These are phyloP conservation scores for Dastarcus helophoroides DNA, from an alignment of 2,888 invertebrate genomes.

Conservation along the genomic window DNA sequence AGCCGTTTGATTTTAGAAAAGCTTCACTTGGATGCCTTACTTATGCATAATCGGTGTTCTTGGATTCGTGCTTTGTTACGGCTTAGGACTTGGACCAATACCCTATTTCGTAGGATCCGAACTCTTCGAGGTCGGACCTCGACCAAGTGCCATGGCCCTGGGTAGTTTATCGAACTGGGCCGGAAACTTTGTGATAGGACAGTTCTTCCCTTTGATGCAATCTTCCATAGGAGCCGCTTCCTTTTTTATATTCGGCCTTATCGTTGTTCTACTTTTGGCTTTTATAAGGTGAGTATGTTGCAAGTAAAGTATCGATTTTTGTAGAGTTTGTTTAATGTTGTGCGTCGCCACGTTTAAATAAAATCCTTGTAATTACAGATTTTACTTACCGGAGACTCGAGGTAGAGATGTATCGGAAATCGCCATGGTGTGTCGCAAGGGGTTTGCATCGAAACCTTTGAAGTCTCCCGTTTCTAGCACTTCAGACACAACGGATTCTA, in stretches of 20 bases:
- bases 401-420: conserved; percentile 56
- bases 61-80: conserved; percentile 67
- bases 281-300: conserved; percentile 50
- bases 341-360: conserved; percentile 3
- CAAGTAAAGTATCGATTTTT: conserved; percentile 5
- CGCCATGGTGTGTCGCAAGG: conserved; percentile 48
- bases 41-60: conserved; percentile 60
- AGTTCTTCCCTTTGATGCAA: conserved; percentile 59
- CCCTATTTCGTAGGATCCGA: conserved; percentile 82
- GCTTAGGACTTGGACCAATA: conserved; percentile 76
- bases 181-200: conserved; percentile 77
- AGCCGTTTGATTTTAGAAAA: conserved; percentile 39
- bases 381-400: conserved; percentile 65
- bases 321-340: conserved; percentile 3
- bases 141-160: conserved; percentile 77
- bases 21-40: conserved; percentile 56
- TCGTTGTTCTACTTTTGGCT: conserved; percentile 43
- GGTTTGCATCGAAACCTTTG: conserved; percentile 37
- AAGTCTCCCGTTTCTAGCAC: no score
- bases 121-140: conserved; percentile 71
- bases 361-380: conserved; percentile 36
- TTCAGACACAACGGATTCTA: no score
- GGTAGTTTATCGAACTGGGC: conserved; percentile 82
- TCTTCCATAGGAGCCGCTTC: conserved; percentile 54
- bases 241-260: conserved; percentile 60